These are phyloP conservation scores for Drosophila greeni DNA, from an alignment of 2,888 invertebrate species.

Conservation along the genomic window DNA sequence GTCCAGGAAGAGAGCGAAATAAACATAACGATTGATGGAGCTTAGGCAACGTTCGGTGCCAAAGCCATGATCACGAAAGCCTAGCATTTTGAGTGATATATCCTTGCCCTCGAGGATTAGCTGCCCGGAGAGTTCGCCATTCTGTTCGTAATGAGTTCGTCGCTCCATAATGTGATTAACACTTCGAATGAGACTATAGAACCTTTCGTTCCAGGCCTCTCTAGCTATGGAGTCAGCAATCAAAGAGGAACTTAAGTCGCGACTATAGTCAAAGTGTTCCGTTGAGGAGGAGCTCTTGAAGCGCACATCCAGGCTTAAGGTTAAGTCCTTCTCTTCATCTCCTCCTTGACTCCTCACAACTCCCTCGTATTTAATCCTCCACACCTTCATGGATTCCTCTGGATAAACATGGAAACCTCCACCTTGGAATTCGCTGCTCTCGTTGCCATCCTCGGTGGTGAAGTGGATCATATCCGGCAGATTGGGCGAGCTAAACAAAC, in stretches of 20 bases:
- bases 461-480: constrained; percentile 86
- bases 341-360: constrained; percentile 79
- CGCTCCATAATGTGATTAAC: constrained; percentile 79
- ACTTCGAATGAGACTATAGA: constrained; percentile 83
- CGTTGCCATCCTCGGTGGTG: constrained; percentile 78
- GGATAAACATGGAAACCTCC: constrained; percentile 85
- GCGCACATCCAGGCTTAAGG: constrained; percentile 83
- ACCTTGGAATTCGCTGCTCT: constrained; percentile 81
- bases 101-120: constrained; percentile 80
- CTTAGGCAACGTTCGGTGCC: constrained; percentile 87
- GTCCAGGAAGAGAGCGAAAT: constrained; percentile 87
- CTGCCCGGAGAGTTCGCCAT: constrained; percentile 83
- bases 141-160: constrained; percentile 91
- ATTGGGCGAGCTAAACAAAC: constrained; percentile 84
- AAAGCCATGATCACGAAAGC: constrained; percentile 90
- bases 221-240: constrained; percentile 86
- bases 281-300: constrained; percentile 82
- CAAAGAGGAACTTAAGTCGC: constrained; percentile 83
- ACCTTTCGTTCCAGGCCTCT: constrained; percentile 86
- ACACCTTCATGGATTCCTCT: constrained; percentile 86
- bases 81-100: constrained; percentile 82
- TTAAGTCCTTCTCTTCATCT: constrained; percentile 55
- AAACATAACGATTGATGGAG: constrained; percentile 87
- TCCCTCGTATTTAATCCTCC: constrained; percentile 85
- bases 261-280: constrained; percentile 86